These are phyloP conservation scores for Phainopepla nitens DNA, from an alignment of 2,113 vertebrate genomes.

Conservation along the genomic window DNA sequence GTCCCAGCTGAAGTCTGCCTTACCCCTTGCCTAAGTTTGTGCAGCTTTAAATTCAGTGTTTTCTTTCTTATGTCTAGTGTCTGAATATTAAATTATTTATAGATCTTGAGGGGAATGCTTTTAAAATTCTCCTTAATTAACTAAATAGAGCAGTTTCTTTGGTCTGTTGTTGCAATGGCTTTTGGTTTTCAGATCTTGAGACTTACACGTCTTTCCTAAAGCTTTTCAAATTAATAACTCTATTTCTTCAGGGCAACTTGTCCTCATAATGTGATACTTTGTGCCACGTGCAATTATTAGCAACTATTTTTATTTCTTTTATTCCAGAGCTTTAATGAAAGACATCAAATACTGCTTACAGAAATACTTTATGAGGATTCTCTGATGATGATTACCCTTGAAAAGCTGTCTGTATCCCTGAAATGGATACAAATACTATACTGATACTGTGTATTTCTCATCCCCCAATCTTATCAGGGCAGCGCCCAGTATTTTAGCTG, in stretches of 20 bases:
- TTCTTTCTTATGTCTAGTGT: neutral
- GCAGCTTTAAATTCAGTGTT: neutral
- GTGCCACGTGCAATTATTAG: neutral
- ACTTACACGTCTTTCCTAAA: neutral
- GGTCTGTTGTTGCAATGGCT: neutral
- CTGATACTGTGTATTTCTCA: neutral
- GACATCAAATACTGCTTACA: neutral
- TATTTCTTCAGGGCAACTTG: neutral
- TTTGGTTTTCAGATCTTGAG: neutral
- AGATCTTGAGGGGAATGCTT: neutral
- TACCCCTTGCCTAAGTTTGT: neutral
- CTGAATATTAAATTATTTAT: neutral
- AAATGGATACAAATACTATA: neutral
- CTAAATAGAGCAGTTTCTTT: neutral
- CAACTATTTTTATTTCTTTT: neutral
- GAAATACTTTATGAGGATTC: neutral
- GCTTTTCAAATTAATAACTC: neutral
- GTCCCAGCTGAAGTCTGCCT: neutral
- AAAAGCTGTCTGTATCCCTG: neutral
- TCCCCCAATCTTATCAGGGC: neutral
- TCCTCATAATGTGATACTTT: neutral
- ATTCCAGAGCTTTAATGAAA: neutral
- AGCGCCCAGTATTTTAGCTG: neutral
- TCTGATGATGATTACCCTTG: neutral
- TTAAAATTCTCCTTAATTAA: neutral